These are phyloP conservation scores for Ceyx cyanopectus DNA, from an alignment of 2,113 vertebrate genomes.

Conservation along the genomic window DNA sequence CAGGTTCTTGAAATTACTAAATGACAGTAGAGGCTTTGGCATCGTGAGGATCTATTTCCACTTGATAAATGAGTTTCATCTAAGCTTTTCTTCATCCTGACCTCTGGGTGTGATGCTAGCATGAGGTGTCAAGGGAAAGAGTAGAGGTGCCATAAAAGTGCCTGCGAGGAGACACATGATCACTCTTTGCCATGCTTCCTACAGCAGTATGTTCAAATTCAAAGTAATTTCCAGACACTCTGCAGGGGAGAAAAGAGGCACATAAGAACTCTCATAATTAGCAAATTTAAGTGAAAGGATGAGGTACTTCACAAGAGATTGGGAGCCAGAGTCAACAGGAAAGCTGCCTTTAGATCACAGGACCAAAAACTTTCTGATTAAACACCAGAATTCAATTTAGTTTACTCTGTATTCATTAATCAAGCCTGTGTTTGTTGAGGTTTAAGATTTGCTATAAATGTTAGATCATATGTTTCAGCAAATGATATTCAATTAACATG, in stretches of 20 bases:
- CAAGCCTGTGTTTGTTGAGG: neutral
- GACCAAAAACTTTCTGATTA: neutral
- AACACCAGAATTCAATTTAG: neutral
- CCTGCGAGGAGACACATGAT: neutral
- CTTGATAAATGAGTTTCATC: neutral
- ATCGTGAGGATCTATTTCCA: neutral
- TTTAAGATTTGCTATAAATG: neutral
- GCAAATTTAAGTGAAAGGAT: neutral
- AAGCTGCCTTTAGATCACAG: neutral
- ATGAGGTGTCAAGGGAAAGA: neutral
- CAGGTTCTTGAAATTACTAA: neutral
- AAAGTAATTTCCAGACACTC: neutral
- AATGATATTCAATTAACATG: neutral
- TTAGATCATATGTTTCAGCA: neutral
- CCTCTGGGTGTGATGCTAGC: neutral
- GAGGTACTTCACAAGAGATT: neutral
- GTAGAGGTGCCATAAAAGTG: neutral
- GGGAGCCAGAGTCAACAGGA: neutral
- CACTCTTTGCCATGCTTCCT: neutral
- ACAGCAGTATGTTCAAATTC: neutral
- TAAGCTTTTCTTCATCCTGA: neutral
- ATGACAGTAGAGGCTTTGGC: neutral
- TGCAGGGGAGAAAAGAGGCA: fast-evolving
- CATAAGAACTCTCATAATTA: neutral
- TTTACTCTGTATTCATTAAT: conserved; percentile 2